Evolutionary conservation across 2,113 vertebrate genomes (phyloP), one percentile per base, ranked within the genome.

Genomic region (Clarias magur): DNA sequence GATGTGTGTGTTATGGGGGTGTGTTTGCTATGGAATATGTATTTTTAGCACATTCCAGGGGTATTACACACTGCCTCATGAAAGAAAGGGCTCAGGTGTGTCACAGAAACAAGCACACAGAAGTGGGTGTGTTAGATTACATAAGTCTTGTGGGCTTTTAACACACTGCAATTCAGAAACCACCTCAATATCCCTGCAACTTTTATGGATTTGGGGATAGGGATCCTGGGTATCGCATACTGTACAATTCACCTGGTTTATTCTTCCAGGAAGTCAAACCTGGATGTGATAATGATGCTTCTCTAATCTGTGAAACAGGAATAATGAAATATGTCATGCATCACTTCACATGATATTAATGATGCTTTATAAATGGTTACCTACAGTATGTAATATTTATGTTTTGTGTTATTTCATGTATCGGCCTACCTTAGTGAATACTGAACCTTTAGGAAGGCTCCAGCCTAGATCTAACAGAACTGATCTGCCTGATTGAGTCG

Each of bases 1-100:
- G 60, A 60, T 84, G 80, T 85, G 60, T 68, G 60, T 68, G 34
- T 80, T 79, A 88, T 88, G 78, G 62, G 38, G 65, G 85, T 80
- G 90, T 85, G 82, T 79, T 70, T 68, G 59, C 56, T 59, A 82
- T 84, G 76, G 54, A 34, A 30, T 63, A 38, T 21, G 56, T 89
- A 89, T 89, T 89, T 86, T 78, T 88, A 89, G 81, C 80, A 86
- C 86, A 89, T 89, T 90, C 76, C 80, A 62, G 63, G 84, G 82
- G 78, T 88, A 82, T 89, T 86, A 86, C 84, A 88, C 88, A 85
- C 48, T 63, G 75, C 60, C 67, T 83, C 80, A 54, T 86, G 75
- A 70, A 1, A 42, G 67, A 81, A 70, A 84, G 63, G 48, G 80
- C 81, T 83, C 59, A 63, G 83, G 86, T 85, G 67, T 85, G 82